Percentiles rank a stretch among this genome's conserved stretches.
phyloP scores from a whole-genome alignment of 2,113 vertebrate species.

The Rhadina sibilatrix region DNA sequence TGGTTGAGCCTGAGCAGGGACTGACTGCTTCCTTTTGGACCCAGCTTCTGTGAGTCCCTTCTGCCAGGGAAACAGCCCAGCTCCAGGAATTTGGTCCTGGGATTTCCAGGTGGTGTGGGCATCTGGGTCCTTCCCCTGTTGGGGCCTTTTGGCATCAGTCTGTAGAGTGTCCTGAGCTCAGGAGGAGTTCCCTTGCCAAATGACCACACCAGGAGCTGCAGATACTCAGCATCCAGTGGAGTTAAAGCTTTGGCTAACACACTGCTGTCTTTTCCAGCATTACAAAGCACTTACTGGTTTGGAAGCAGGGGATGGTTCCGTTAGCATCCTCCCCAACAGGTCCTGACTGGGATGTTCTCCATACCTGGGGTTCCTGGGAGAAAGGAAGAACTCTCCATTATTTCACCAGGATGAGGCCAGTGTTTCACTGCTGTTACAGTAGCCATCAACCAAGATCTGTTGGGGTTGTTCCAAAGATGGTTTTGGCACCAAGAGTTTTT shows the following conservation, averaged over 20 bases:
- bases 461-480: background rate
- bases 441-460: background rate
- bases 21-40: background rate
- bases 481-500: conserved; percentile 5
- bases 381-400: background rate
- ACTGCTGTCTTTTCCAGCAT: background rate
- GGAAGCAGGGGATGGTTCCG: accelerated
- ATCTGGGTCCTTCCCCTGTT: background rate
- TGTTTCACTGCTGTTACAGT: background rate
- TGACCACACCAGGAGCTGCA: background rate
- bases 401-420: background rate
- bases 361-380: background rate
- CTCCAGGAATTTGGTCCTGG: background rate
- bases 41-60: accelerated
- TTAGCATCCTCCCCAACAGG: background rate
- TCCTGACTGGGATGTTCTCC: background rate
- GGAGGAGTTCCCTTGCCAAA: background rate
- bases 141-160: accelerated
- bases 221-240: background rate
- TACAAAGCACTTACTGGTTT: background rate
- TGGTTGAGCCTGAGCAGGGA: background rate
- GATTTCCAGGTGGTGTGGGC: background rate
- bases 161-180: background rate
- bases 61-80: background rate
- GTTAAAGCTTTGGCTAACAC: background rate